Percentiles rank a stretch among this genome's conserved stretches.
Conservation (phyloP, 2,113 vertebrate species). For the Melanocharis versteri region DNA sequence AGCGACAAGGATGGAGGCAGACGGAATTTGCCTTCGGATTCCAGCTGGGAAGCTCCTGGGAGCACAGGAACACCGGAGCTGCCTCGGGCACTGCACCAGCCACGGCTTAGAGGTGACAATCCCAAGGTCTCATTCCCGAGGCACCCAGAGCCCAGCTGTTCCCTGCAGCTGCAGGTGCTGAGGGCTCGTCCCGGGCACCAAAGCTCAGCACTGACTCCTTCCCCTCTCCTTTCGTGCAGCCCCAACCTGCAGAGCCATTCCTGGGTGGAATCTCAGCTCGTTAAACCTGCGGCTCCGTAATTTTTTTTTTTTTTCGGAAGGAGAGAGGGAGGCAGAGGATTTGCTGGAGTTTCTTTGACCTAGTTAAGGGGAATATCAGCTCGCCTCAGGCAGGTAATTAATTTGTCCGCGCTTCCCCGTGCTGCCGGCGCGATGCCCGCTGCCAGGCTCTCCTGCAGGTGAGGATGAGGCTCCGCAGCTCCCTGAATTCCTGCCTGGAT, state of each 20-base stretch:
- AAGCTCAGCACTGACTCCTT: not conserved
- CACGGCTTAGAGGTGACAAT: not conserved
- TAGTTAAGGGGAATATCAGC: conserved; percentile 49
- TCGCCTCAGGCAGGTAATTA: conserved; percentile 51
- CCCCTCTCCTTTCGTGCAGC: not conserved
- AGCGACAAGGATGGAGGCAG: not conserved
- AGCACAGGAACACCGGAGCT: not conserved
- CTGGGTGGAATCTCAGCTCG: not conserved
- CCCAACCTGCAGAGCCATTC: not conserved
- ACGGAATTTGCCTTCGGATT: not conserved
- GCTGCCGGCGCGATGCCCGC: no score
- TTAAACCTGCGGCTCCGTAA: not conserved
- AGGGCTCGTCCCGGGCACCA: not conserved
- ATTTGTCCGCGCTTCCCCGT: not conserved
- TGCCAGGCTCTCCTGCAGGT: not conserved
- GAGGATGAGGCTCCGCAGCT: not conserved
- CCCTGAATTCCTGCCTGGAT: not conserved
- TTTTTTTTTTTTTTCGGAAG: not conserved
- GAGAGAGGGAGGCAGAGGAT: not conserved
- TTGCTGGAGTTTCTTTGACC: conserved; percentile 59
- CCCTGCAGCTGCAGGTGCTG: not conserved
- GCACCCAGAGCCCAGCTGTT: not conserved
- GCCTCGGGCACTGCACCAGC: not conserved
- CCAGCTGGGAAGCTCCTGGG: not conserved
- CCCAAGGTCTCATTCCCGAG: not conserved